Evolutionary conservation across 30 jellyfish, hydroid and myxozoan species (phyloP), one percentile per base, ranked within the genome.

Genomic region (Phacellophora camtschatica): DNA sequence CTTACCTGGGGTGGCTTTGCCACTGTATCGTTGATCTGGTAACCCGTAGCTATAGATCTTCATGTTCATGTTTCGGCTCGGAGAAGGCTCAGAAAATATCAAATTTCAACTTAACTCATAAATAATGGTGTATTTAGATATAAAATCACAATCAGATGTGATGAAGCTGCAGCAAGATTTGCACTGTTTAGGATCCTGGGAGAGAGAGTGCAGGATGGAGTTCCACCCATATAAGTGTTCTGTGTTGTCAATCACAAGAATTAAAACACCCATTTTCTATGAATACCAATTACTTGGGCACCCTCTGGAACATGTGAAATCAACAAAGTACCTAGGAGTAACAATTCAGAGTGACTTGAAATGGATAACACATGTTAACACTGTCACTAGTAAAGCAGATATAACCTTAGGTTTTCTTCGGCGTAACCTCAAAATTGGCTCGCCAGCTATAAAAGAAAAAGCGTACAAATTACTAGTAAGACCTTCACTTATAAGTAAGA

Each of bases 151-250:
- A n/a, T n/a, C n/a, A n/a, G n/a, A n/a, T n/a, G n/a, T n/a, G n/a
- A n/a, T n/a, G n/a, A n/a, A n/a, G n/a, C n/a, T n/a, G n/a, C n/a
- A n/a, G n/a, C n/a, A n/a, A n/a, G n/a, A n/a, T n/a, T n/a, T n/a
- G n/a, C n/a, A 54, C 31, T 13, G 31, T 9, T 31, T 62, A 31
- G 76, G 59, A 31, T 23, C 59, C 62, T 62, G 76, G 76, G 69
- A 55, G 59, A 25, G 76, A 31, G 59, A 62, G 59, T 62, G 76
- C 64, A 25, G 56, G 62, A 62, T 62, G 76, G 76, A 54, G 31
- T 54, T 54, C n/a, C 69, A 54, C 19, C 24, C 69, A 54, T 11
- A 54, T 13, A 54, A 54, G 69, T 54, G 69, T 62, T 15, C 15
- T 62, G 57, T 62, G 57, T 10, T 62, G 50, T 34, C 54, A 24